Evolutionary conservation across 2,113 vertebrate genomes (phyloP).

Genomic region (Parus major): DNA sequence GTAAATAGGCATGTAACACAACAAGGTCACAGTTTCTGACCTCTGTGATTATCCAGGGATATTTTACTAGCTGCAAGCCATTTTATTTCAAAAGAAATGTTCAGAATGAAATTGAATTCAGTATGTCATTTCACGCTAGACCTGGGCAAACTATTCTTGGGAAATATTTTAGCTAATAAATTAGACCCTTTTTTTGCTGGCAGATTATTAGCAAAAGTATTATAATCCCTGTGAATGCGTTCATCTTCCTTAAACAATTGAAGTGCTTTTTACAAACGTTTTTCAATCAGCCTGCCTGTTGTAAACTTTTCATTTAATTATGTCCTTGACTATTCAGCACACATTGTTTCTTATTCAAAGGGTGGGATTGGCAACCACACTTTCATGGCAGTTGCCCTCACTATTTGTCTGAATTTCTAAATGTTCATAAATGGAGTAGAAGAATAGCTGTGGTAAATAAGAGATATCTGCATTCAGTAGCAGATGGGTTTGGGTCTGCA

Average conservation of each 20-base stretch:
- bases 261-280: background rate
- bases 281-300: background rate
- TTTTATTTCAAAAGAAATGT: constrained; percentile 25
- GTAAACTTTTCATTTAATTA: background rate
- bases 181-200: background rate
- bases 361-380: background rate
- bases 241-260: background rate
- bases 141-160: background rate
- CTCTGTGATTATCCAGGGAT: constrained; percentile 1
- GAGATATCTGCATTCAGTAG: background rate
- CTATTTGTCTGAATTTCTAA: background rate
- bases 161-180: constrained; percentile 21
- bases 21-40: constrained; percentile 20
- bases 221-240: background rate
- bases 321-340: background rate
- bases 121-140: background rate
- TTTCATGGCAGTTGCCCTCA: background rate
- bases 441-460: background rate
- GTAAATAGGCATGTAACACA: constrained; percentile 19
- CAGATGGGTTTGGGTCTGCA: background rate
- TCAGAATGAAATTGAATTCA: constrained; percentile 30
- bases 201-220: background rate
- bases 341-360: background rate
- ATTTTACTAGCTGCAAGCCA: background rate
- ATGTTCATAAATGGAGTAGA: background rate